These are phyloP conservation scores for Trissolcus japonicus DNA, from an alignment of 2,888 invertebrate species.

Conservation along the genomic window DNA sequence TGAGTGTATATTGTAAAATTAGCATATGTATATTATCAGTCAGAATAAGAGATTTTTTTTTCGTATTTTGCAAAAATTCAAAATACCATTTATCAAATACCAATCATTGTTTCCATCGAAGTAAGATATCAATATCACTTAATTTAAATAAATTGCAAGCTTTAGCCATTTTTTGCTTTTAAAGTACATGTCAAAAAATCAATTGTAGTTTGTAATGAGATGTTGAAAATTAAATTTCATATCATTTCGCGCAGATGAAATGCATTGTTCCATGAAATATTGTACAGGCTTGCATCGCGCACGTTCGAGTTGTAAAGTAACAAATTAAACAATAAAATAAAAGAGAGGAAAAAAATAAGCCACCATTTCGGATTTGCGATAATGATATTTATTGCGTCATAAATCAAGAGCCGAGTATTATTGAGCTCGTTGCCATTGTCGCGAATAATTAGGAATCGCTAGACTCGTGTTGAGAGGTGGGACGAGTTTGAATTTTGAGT, in stretches of 20 bases:
- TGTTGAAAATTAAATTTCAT: constrained; percentile 22
- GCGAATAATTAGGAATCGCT: constrained; percentile 54
- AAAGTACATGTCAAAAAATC: constrained; percentile 20
- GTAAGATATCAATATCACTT: constrained; percentile 4
- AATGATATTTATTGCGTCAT: constrained; percentile 57
- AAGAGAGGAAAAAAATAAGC: constrained; percentile 25
- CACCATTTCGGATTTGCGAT: constrained; percentile 40
- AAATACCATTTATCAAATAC: no score
- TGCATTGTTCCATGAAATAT: constrained; percentile 48
- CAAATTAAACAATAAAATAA: constrained; percentile 48
- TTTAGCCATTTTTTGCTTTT: constrained; percentile 8
- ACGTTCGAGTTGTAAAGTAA: constrained; percentile 46
- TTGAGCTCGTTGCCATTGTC: constrained; percentile 54
- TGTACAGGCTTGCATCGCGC: constrained; percentile 40
- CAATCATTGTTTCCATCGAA: background rate
- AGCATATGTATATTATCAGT: no score
- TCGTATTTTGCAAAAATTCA: no score
- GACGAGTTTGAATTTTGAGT: constrained; percentile 61
- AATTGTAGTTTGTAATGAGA: constrained; percentile 22
- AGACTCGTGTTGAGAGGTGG: constrained; percentile 34
- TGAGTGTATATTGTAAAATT: no score
- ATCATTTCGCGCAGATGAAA: constrained; percentile 21
- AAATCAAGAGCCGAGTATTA: constrained; percentile 57
- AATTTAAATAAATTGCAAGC: constrained; percentile 9
- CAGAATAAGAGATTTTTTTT: background rate